These are phyloP conservation scores for Scaptomyza hsui DNA, from an alignment of 1,140 invertebrate genomes.

Conservation along the genomic window DNA sequence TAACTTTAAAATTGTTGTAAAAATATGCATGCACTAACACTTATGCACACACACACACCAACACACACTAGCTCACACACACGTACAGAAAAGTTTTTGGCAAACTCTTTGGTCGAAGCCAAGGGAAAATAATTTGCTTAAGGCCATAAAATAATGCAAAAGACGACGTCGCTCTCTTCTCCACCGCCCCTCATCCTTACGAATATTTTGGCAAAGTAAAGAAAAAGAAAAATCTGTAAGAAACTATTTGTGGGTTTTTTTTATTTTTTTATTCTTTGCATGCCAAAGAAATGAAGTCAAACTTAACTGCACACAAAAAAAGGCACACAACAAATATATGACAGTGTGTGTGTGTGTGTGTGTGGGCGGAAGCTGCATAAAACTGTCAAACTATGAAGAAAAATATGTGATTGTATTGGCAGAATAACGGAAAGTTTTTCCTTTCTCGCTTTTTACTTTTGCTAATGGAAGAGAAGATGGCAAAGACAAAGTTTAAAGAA, in stretches of 20 bases:
- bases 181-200: neutral
- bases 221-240: neutral
- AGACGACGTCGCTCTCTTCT: constrained; percentile 23
- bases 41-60: constrained; percentile 7
- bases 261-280: constrained; percentile 13
- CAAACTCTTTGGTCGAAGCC: constrained; percentile 51
- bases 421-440: constrained; percentile 24
- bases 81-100: constrained; percentile 58
- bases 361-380: constrained; percentile 2
- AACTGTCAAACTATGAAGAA: constrained; percentile 42
- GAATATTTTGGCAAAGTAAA: constrained; percentile 2
- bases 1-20: constrained; percentile 51
- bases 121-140: constrained; percentile 74
- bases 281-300: constrained; percentile 35
- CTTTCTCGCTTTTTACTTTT: constrained; percentile 15
- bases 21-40: constrained; percentile 49
- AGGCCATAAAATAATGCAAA: constrained; percentile 76
- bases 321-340: constrained; percentile 9
- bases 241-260: constrained; percentile 37
- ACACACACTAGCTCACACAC: constrained; percentile 12
- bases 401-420: constrained; percentile 30
- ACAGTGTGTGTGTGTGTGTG: constrained; percentile 20
- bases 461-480: neutral
- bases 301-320: constrained; percentile 21
- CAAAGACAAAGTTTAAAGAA: no score